phyloP scores from a whole-genome alignment of 2,113 vertebrate genomes.

The Mesoclemmys tuberculata region DNA sequence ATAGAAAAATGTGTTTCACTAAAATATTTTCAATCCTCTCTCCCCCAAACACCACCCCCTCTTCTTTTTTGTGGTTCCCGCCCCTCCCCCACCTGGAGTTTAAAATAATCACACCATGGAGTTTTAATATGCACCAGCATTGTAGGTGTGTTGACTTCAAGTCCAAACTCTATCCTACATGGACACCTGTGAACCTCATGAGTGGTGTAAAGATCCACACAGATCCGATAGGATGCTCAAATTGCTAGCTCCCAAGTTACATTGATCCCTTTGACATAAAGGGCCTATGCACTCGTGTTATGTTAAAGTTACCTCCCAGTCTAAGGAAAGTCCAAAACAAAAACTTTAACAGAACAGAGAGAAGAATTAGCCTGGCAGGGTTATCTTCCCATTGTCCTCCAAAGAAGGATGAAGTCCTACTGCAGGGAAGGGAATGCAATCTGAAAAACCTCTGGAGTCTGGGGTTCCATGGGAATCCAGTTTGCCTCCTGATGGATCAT shows the following conservation, averaged over 20 bases:
- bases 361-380: neutral
- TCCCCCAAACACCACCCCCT: neutral
- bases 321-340: neutral
- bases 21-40: neutral
- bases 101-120: constrained; percentile 38
- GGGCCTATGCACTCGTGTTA: neutral
- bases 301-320: neutral
- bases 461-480: neutral
- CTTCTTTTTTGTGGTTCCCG: neutral
- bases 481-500: neutral
- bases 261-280: neutral
- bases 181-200: neutral
- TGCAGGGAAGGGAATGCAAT: neutral
- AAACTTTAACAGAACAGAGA: neutral
- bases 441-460: neutral
- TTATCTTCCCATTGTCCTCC: neutral
- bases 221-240: neutral
- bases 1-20: constrained; percentile 8
- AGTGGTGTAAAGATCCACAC: neutral
- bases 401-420: neutral
- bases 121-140: constrained; percentile 52
- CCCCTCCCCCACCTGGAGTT: neutral
- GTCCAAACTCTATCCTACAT: constrained; percentile 5
- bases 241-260: neutral
- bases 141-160: constrained; percentile 21